Evolutionary conservation across 2,888 invertebrate genomes (phyloP), one percentile per base, ranked within the genome.

Genomic region (Hecatera dysodea): DNA sequence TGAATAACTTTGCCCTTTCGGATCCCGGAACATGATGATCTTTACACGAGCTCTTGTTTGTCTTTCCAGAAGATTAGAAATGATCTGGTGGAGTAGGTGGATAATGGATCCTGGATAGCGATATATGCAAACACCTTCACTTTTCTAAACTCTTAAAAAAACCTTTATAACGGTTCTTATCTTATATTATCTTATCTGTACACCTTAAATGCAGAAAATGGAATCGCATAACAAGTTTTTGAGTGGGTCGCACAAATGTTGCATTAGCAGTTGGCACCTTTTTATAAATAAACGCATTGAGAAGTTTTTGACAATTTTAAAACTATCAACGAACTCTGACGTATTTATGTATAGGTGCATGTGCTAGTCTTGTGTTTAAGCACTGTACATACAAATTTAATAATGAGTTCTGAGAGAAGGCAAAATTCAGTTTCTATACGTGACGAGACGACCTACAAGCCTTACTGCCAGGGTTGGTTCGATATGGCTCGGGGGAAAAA

Each of bases 221-320:
- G 15, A 29, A 29, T 24, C 50, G 56, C 69, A 57, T 50, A 8
- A 15, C 9, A 22, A 1, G 3, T 53, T 53, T 65, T 67, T 56
- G 69, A 57, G 56, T 57, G 69, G 42, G 69, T 42, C 15, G 39
- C 5, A 5, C 44, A 53, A 52, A 66, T 50, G 61, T 39, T 39
- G 22, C 27, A 29, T 29, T 33, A 29, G 15, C 29, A 39, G 27
- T 70, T 70, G 59, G 69, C 57, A 70, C 17, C 42, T 52, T 52
- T 67, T 33, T 70, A 19, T 44, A 61, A 39, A 55, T 36, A 59
- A 48, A 69, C 29, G n/a, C 39, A 48, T 29, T n/a, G 12, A 50
- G n/a, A 39, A 22, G 24, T 55, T 55, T 56, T 46, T 48, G 27
- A 22, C 33, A 55, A 60, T 72, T 62, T 56, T 46, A 72, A 52